Base-by-base conservation (phyloP, 2,113 vertebrate species). In the Uria aalge region DNA sequence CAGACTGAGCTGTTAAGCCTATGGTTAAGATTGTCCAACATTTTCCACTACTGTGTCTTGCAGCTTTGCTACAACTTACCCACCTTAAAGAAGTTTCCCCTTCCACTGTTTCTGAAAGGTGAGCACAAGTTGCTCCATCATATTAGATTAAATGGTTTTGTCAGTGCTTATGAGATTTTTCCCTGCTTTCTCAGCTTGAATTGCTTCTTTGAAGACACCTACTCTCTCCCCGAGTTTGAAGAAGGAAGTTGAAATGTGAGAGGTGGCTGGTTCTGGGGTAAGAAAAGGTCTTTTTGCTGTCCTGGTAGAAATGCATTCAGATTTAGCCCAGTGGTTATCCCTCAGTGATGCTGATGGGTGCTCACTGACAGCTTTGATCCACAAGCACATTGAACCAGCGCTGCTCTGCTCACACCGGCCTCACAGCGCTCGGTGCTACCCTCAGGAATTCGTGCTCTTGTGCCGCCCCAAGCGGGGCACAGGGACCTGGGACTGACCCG, bases 381-480 rank as follows among this genome's bases (percentile, higher is more conserved):
- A 34, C 0, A 2, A 71, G 85, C 38, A 43, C 47, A 11, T 0
- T 29, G 50, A 57, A 21, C 50, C 52, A 78, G 55, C 1, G 2
- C 14, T 62, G 69, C 55, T 43, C 36, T 53, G 26, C 93, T 78
- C 52, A 23, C 24, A 23, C 4, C n/a, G 57, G 50, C 56, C 52
- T 43, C 34, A 5, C 22, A 56, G 76, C 36, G 5, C 59, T 62
- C 34, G 2, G 48, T 56, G 16, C 57, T 71, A 4, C 9, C 11
- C 36, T 50, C 3, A 1, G 18, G 3, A 30, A 36, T 45, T 60
- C 5, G 2, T 8, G 8, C 18, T 8, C 66, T 50, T 2, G 0
- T 50, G 29, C 68, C 21, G 8, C 48, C 43, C 29, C 50, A 29
- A 0, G 4, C 32, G 4, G 69, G 30, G 12, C 50, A 23, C 0